Base-by-base conservation (phyloP, 2,113 vertebrate species). In the Noturus placidus region DNA sequence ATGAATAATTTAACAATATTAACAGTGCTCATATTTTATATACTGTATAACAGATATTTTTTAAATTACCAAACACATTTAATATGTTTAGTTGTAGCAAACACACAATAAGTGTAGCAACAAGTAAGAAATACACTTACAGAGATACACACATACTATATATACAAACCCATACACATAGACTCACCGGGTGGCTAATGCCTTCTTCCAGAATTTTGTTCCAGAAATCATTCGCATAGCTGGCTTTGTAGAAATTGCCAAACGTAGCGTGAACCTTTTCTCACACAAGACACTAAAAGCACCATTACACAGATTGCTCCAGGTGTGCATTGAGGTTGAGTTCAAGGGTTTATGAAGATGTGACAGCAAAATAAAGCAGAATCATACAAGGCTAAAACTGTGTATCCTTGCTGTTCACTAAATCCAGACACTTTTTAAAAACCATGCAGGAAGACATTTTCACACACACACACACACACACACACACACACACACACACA, bases 261-360 rank as follows among this genome's bases (percentile, higher is more conserved):
- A 88, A 82, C 27, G 83, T 89, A 84, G 86, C 87, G 59, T 87
- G 85, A 89, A 90, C 46, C 86, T 74, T 85, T 59, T 70, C 70
- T 85, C 72, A 67, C 79, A 82, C 79, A 69, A 88, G 74, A 69
- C 81, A 74, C 86, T 91, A 91, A 89, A 89, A 88, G 86, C 80
- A 77, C 77, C 78, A 86, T 85, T 89, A 89, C 83, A 88, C 74
- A 83, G 72, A 78, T 87, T 85, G 63, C 33, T 70, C 52, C 63
- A 87, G 82, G 79, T 91, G 50, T 52, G 54, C n/a, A 81, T 22
- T 30, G 20, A 42, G 69, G 65, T 81, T 61, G 22, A 59, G 77
- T 84, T 83, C 79, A 79, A 30, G 52, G 27, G 79, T 19, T 10
- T 74, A 13, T 82, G 38, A 77, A 33, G 35, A 80, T 54, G 54